Base-by-base conservation (phyloP, 2,797 vertebrate genomes). In the Chelidonichthys spinosus region DNA sequence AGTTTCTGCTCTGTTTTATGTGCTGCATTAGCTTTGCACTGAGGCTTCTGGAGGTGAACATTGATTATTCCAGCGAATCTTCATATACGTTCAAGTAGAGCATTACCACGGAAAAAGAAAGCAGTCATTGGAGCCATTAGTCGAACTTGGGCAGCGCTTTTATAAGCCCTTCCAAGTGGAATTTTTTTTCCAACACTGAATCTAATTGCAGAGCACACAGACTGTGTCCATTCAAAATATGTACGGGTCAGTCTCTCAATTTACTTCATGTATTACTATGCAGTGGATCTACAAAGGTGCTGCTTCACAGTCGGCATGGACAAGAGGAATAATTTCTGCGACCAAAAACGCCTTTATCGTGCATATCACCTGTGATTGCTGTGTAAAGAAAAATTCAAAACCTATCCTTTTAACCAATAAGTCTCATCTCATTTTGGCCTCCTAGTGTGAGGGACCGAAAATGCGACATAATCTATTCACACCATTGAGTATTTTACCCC, bases 1-100 rank as follows among this genome's bases (percentile, higher is more conserved):
- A 53, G 47, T 61, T 0, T 1, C 35, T 35, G 32, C 39, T 37
- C 43, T 37, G 68, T 79, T 39, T 54, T 39, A 66, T 76, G 60
- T 43, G 33, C 33, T 55, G 52, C 61, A 55, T 60, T 44, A 44
- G 18, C 5, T 44, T 46, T 72, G 60, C 42, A 44, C 8, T 35
- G 5, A 54, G 7, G 2, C 14, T 68, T 18, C 37, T 43, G 14
- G 10, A 58, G 33, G 47, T 39, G 53, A 66, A 36, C 15, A 69
- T 40, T 36, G 4, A 2, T 66, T 77, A n/a, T n/a, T n/a, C n/a
- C n/a, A n/a, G n/a, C n/a, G n/a, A n/a, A n/a, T n/a, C n/a, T n/a
- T n/a, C n/a, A n/a, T n/a, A n/a, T n/a, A n/a, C n/a, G n/a, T n/a
- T n/a, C n/a, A n/a, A n/a, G n/a, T n/a, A n/a, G n/a, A n/a, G n/a